Evolutionary conservation across 2,797 vertebrate genomes (phyloP), one percentile per base, ranked within the genome.

Genomic region (Micromesistius poutassou): DNA sequence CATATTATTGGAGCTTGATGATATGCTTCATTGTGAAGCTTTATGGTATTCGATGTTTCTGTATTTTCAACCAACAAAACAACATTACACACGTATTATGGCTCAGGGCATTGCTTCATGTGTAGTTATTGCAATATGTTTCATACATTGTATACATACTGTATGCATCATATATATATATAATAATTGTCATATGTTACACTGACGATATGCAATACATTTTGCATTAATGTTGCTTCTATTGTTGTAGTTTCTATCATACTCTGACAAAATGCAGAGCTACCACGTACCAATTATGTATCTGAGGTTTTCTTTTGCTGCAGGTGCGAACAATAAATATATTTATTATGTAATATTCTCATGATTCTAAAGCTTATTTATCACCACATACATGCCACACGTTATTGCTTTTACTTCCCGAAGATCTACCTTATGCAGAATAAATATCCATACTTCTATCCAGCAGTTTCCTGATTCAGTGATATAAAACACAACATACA

Each of bases 11-110:
- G 95, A 98, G 96, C 95, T 84, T 76, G 42, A 75, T 77, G 82
- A 80, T 91, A 88, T 91, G 95, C 95, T 97, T 96, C 95, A 91
- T 94, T 95, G 93, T 93, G 95, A 95, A 97, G 96, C 95, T 87
- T 22, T 73, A 33, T 62, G 22, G 16, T n/a, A 72, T 38, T 72
- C 14, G 5, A 22, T 31, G 71, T 6, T 22, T n/a, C 8, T 72
- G 30, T 72, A 36, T 33, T 72, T 36, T 9, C n/a, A 62, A 25
- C 22, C 22, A 72, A 71, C 30, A 71, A 72, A 16, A 14, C 30
- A 72, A 72, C 71, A 38, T 22, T n/a, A 9, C 68, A 36, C 71
- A 72, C 35, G 30, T 72, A 8, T 72, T 31, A 7, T 72, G 7
- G 19, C 31, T 71, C 28, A 16, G 13, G 70, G 31, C 70, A 71